Conservation (phyloP, 2,113 vertebrate genomes). For the Psittacula cyanocephala region DNA sequence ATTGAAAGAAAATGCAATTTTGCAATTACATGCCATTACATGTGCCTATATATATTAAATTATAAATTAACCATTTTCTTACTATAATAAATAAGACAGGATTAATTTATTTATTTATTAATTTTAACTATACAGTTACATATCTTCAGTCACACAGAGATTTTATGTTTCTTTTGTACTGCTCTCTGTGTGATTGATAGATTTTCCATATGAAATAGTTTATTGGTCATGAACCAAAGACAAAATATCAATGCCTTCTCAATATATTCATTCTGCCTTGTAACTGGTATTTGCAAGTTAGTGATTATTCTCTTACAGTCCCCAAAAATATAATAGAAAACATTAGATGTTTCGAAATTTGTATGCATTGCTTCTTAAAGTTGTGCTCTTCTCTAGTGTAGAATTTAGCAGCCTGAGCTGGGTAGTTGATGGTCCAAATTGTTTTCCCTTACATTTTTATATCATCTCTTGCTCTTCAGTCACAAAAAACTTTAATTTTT, state of each 20-base stretch:
- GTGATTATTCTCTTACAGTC: constrained; percentile 32
- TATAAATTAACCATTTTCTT: background rate
- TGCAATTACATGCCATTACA: background rate
- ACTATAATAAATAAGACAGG: background rate
- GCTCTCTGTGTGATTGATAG: constrained; percentile 24
- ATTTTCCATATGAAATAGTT: constrained; percentile 23
- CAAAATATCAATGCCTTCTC: constrained; percentile 47
- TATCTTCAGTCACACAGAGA: background rate
- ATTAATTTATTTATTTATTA: constrained; percentile 18
- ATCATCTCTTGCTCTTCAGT: background rate
- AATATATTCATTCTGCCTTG: constrained; percentile 24
- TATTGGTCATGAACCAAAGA: constrained; percentile 9
- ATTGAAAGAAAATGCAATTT: constrained; percentile 3
- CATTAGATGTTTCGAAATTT: constrained; percentile 9
- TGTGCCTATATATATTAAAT: background rate
- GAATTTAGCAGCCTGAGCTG: background rate
- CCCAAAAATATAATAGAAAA: constrained; percentile 28
- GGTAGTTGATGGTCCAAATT: background rate
- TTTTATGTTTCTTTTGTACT: background rate
- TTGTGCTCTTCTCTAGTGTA: background rate
- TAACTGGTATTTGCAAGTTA: constrained; percentile 54
- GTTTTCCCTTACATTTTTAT: background rate
- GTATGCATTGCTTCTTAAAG: background rate
- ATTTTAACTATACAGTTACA: constrained; percentile 21
- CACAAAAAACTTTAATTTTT: background rate